Evolutionary conservation across 2,797 vertebrate species (phyloP), one percentile per base, ranked within the genome.

Genomic region (Sebastes wilsoni): DNA sequence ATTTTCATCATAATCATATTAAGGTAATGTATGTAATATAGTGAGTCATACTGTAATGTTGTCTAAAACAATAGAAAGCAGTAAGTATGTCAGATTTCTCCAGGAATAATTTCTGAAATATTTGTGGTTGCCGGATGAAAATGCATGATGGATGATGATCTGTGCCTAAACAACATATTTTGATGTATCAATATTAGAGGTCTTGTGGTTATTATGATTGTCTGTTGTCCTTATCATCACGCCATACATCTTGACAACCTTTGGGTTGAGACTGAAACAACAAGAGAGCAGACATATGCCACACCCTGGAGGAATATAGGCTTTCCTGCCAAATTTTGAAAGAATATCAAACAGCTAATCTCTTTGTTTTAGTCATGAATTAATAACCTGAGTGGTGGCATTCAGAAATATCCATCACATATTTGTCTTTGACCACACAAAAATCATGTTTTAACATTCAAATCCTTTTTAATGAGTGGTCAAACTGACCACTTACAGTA

Each of bases 401-500:
- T 10, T 69, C 7, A 38, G 16, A 60, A 18, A 16, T 9, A 3
- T 32, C 22, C 25, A 34, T 23, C 3, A 38, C 8, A 66, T 18
- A 56, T 6, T 34, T 16, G 3, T 54, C 5, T 64, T 42, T 36
- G 25, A 5, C 18, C 28, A 38, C 23, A 49, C 5, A 62, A 49
- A 67, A 42, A 13, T 14, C 11, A 10, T 2, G 13, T 61, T 54
- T 65, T 28, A 75, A 64, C 36, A 52, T 23, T 58, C 16, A 72
- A 36, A 75, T 59, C 14, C 38, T 20, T 56, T 58, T 77, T 49
- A 80, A 80, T 67, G 55, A 75, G 70, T 73, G 18, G 77, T 75
- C 85, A 87, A 83, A 83, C 59, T 85, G 92, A 88, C 84, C 82
- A 88, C 84, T 92, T 90, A 84, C 22, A 89, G 85, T 77, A 64